phyloP scores from a whole-genome alignment of 2,888 invertebrate genomes.

The Agrilus biguttatus region DNA sequence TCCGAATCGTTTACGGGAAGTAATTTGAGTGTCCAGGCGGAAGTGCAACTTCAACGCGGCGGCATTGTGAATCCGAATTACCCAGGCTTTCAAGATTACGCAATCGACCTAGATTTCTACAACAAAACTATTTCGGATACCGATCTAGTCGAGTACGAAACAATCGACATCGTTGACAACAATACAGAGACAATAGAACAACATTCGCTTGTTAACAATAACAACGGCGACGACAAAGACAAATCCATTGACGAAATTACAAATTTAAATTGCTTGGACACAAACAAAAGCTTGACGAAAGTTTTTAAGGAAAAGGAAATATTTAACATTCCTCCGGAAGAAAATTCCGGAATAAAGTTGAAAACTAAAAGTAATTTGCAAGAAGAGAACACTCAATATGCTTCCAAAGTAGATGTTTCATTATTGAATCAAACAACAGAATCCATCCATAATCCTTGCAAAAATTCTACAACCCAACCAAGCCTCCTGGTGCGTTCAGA shows the following conservation, averaged over 20 bases:
- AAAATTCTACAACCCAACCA: too few species aligned
- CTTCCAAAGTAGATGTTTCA: too few species aligned
- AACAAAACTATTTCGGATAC: conserved; percentile 28
- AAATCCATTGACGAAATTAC: conserved; percentile 21
- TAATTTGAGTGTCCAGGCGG: too few species aligned
- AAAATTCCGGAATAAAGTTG: conserved; percentile 7
- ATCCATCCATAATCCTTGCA: too few species aligned
- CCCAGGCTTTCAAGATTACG: conserved; percentile 71
- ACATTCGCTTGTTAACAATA: conserved; percentile 24
- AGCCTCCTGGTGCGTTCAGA: not conserved
- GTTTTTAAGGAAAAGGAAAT: conserved; percentile 42
- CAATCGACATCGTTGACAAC: conserved; percentile 33
- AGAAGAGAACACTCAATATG: too few species aligned
- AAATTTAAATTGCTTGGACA: conserved; percentile 31
- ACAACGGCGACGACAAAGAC: conserved; percentile 16
- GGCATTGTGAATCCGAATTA: conserved; percentile 76
- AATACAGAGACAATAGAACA: conserved; percentile 22
- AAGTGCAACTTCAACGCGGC: conserved; percentile 31
- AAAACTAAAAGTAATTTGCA: conserved; percentile 20
- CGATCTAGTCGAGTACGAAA: conserved; percentile 32
- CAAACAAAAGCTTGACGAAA: conserved; percentile 37
- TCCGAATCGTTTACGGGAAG: too few species aligned
- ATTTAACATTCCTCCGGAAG: conserved; percentile 31
- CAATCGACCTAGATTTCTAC: conserved; percentile 45
- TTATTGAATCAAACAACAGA: too few species aligned